phyloP scores from a whole-genome alignment of 2,888 invertebrate species.

The Ormyrus thymus region DNA sequence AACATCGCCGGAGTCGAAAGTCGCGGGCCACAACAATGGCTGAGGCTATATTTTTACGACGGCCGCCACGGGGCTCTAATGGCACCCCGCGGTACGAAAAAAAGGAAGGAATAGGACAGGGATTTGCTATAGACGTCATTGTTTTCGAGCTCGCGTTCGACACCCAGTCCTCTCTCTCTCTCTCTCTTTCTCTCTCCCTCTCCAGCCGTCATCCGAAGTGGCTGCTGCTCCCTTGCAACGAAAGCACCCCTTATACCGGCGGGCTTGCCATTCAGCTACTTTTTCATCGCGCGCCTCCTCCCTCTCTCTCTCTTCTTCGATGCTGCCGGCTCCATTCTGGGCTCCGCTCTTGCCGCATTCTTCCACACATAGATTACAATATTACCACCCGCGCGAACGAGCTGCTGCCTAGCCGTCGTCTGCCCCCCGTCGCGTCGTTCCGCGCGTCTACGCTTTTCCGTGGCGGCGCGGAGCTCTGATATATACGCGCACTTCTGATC shows the following conservation, averaged over 20 bases:
- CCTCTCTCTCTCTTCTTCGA: conserved; percentile 37
- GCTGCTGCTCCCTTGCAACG: conserved; percentile 58
- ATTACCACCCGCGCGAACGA: conserved; percentile 66
- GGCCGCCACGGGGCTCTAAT: conserved; percentile 68
- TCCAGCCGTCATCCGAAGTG: conserved; percentile 54
- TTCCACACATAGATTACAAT: conserved; percentile 75
- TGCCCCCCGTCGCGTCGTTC: conserved; percentile 43
- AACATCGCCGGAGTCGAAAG: conserved; percentile 27
- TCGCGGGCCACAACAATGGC: conserved; percentile 35
- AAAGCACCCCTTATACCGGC: conserved; percentile 64
- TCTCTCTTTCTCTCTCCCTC: conserved; percentile 28
- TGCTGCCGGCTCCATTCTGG: conserved; percentile 50
- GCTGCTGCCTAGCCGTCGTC: conserved; percentile 32
- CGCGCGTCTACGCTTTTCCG: conserved; percentile 42
- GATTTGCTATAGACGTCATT: conserved; percentile 73
- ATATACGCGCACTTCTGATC: conserved; percentile 72
- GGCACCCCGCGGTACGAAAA: conserved; percentile 64
- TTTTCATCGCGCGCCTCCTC: conserved; percentile 67
- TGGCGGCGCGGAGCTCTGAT: conserved; percentile 60
- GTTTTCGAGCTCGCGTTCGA: conserved; percentile 66
- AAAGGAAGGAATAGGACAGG: conserved; percentile 64
- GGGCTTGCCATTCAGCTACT: conserved; percentile 70
- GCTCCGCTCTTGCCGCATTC: conserved; percentile 62
- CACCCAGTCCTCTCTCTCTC: conserved; percentile 51
- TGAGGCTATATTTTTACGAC: conserved; percentile 69